phyloP scores from a whole-genome alignment of 2,888 invertebrate species.

The Perdita meconis region DNA sequence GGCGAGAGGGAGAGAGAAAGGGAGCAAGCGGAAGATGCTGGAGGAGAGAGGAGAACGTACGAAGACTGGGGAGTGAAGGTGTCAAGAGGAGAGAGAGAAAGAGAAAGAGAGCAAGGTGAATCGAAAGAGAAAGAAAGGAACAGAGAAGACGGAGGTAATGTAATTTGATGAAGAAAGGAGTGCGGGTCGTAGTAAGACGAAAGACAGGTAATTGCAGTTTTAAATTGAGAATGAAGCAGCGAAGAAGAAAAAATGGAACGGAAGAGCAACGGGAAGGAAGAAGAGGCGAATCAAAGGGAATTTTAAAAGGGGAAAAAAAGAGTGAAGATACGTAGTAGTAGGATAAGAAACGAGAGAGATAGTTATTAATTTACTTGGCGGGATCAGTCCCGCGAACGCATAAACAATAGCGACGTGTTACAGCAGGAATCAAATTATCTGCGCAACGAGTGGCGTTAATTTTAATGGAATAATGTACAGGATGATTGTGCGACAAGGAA shows the following conservation, averaged over 20 bases:
- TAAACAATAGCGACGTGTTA: slow-evolving; percentile 6
- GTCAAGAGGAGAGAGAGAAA: neutral
- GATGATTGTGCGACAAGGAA: neutral
- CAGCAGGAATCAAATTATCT: slow-evolving; percentile 8
- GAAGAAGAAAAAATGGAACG: too few species aligned
- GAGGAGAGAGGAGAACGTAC: slow-evolving; percentile 5
- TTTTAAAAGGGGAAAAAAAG: too few species aligned
- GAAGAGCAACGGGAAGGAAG: too few species aligned
- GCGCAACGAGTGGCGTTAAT: neutral
- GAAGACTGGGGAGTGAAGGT: neutral
- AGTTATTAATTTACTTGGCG: slow-evolving; percentile 5
- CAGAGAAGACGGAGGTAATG: neutral
- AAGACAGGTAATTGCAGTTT: too few species aligned
- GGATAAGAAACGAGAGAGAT: too few species aligned
- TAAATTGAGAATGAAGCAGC: too few species aligned
- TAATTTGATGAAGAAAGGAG: too few species aligned
- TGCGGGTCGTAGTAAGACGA: too few species aligned
- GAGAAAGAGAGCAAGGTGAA: neutral
- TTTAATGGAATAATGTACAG: slow-evolving; percentile 6
- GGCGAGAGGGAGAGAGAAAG: neutral
- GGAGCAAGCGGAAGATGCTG: slow-evolving; percentile 15
- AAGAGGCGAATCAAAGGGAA: too few species aligned
- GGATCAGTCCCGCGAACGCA: neutral
- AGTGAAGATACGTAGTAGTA: too few species aligned
- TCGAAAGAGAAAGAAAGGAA: neutral